Conservation (phyloP, 2,797 vertebrate species). For the Rhyacichthys aspro region DNA sequence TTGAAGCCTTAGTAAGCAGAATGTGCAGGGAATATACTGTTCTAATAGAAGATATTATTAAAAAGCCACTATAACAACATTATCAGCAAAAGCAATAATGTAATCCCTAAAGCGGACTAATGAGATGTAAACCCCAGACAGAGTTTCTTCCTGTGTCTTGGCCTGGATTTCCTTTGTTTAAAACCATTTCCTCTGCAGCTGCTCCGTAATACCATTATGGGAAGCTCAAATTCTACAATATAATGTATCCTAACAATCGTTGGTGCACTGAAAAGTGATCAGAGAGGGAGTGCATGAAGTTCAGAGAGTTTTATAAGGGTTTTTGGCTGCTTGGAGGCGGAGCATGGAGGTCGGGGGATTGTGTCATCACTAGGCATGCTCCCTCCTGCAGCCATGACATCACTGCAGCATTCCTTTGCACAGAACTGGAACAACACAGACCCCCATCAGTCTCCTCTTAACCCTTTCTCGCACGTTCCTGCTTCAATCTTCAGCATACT, state of each 20-base stretch:
- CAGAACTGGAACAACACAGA: conserved; percentile 77
- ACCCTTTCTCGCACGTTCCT: conserved; percentile 55
- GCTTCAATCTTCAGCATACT: conserved; percentile 17
- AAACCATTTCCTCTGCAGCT: conserved; percentile 15
- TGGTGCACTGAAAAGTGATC: conserved; percentile 32
- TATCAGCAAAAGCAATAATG: background rate
- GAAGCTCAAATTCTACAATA: background rate
- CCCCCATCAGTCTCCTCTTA: conserved; percentile 66
- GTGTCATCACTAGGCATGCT: conserved; percentile 83
- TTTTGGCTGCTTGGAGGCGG: conserved; percentile 61
- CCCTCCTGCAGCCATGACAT: conserved; percentile 82
- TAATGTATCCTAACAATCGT: background rate
- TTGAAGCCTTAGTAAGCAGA: no score
- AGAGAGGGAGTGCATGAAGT: conserved; percentile 24
- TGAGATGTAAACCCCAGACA: conserved; percentile 7
- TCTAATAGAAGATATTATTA: no score
- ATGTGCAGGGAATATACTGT: background rate
- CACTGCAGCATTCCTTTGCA: conserved; percentile 83
- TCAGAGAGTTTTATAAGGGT: conserved; percentile 64
- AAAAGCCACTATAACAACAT: background rate
- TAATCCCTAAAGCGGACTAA: background rate
- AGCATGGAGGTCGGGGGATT: conserved; percentile 69
- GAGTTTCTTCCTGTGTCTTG: conserved; percentile 43
- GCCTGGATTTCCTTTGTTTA: conserved; percentile 30
- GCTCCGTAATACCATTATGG: background rate